Evolutionary conservation across 2,797 vertebrate species (phyloP).

Genomic region (Taenioides sp.): DNA sequence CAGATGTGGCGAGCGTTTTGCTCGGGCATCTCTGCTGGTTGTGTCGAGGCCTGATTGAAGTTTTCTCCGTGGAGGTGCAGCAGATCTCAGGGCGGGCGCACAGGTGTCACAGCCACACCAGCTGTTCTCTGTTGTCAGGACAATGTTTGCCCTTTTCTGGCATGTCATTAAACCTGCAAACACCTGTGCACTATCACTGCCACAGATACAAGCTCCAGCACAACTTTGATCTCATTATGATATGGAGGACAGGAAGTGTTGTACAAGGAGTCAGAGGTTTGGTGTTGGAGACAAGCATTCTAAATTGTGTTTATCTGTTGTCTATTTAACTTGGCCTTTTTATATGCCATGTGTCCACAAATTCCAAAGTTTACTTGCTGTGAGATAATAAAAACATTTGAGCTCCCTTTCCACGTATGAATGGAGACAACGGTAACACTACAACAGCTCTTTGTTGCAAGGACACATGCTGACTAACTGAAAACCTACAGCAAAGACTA

Average conservation of each 20-base stretch:
- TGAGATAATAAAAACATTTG: neutral
- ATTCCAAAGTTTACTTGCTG: no score
- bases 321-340: neutral
- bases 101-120: slow-evolving; percentile 65
- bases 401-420: neutral
- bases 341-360: neutral
- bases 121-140: slow-evolving; percentile 71
- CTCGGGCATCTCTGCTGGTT: slow-evolving; percentile 41
- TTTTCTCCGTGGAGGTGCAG: slow-evolving; percentile 49
- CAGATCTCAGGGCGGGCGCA: slow-evolving; percentile 49
- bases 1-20: slow-evolving; percentile 56
- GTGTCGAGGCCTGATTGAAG: slow-evolving; percentile 65
- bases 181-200: slow-evolving; percentile 71
- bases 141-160: slow-evolving; percentile 70
- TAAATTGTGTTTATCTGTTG: slow-evolving; percentile 4
- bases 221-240: slow-evolving; percentile 52
- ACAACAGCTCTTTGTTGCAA: no score
- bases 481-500: no score
- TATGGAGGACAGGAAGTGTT: slow-evolving; percentile 19
- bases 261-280: neutral
- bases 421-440: neutral
- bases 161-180: slow-evolving; percentile 58
- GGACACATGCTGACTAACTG: no score
- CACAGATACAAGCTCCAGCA: slow-evolving; percentile 35
- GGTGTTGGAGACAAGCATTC: neutral